Evolutionary conservation across 1,140 invertebrate genomes (phyloP).

Genomic region (Drepana arcuata): DNA sequence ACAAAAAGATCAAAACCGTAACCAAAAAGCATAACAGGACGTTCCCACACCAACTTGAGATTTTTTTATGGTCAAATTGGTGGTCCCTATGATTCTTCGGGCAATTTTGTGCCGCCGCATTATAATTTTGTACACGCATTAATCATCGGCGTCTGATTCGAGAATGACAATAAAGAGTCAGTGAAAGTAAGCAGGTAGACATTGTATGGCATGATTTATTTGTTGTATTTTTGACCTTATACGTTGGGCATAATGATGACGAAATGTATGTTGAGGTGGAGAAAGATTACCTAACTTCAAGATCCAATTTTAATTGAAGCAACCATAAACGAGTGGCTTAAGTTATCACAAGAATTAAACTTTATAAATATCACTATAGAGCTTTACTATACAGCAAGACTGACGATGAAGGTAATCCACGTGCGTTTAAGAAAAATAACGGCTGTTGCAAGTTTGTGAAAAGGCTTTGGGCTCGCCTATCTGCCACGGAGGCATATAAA

Average conservation of each 20-base stretch:
- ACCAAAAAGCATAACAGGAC: conserved; percentile 18
- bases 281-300: too few species aligned
- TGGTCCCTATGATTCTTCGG: conserved; percentile 16
- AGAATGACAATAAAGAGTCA: conserved; percentile 25
- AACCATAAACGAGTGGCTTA: background rate
- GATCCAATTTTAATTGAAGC: conserved; percentile 2
- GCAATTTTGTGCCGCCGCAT: conserved; percentile 22
- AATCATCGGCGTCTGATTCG: conserved; percentile 21
- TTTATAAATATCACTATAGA: background rate
- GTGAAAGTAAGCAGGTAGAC: conserved; percentile 21
- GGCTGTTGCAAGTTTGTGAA: too few species aligned
- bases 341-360: background rate
- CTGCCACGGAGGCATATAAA: too few species aligned
- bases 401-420: too few species aligned
- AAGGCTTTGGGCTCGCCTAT: too few species aligned
- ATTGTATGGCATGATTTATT: too few species aligned
- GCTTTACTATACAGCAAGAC: conserved; percentile 3
- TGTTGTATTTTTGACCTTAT: too few species aligned
- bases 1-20: conserved; percentile 9
- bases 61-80: conserved; percentile 16
- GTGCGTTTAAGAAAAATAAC: too few species aligned
- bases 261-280: too few species aligned
- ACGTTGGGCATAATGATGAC: too few species aligned
- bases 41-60: conserved; percentile 23
- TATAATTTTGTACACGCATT: conserved; percentile 30